Base-by-base conservation (phyloP, 53 echinoderm and acorn worm species). In the Temnopleurus reevesii region DNA sequence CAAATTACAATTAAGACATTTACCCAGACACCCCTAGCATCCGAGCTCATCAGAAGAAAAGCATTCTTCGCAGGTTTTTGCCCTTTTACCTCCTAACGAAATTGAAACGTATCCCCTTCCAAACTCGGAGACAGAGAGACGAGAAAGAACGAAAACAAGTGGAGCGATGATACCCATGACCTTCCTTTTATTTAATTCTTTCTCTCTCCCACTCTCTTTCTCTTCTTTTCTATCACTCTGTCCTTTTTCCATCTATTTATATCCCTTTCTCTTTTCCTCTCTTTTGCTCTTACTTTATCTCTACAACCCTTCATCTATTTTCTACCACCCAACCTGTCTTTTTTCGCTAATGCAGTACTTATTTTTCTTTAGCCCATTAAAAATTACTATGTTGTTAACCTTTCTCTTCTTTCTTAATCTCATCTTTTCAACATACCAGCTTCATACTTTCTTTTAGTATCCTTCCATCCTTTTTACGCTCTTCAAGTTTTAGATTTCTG, bases 1-100 rank as follows among this genome's bases (percentile, higher is more conserved):
- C 71, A n/a, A 71, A 71, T 71, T 71, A 41, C 71, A 71, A 71
- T 71, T 71, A 71, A 71, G 41, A 71, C 71, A 41, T 41, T n/a
- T 41, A 71, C 9, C n/a, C 71, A n/a, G 41, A 43, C 71, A 71
- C 71, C 41, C 63, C 71, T 41, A 43, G 71, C 71, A 71, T 41
- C 38, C 23, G 5, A 21, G 0, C 41, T 71, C 71, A 71, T 71
- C 71, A 71, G 71, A n/a, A 71, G 36, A 71, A 71, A 38, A 21
- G 71, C 71, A 71, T 71, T 71, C 71, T 71, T 71, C 21, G 5
- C 7, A 71, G 71, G 71, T 38, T 18, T 41, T 71, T 71, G 71
- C 71, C 71, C 71, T 41, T 71, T 71, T n/a, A 41, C 71, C 71
- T 71, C 21, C 0, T 41, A 38, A 41, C 36, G 23, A 63, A 36